Evolutionary conservation across 2,113 vertebrate genomes (phyloP).

Genomic region (Nycticryphes semicollaris): DNA sequence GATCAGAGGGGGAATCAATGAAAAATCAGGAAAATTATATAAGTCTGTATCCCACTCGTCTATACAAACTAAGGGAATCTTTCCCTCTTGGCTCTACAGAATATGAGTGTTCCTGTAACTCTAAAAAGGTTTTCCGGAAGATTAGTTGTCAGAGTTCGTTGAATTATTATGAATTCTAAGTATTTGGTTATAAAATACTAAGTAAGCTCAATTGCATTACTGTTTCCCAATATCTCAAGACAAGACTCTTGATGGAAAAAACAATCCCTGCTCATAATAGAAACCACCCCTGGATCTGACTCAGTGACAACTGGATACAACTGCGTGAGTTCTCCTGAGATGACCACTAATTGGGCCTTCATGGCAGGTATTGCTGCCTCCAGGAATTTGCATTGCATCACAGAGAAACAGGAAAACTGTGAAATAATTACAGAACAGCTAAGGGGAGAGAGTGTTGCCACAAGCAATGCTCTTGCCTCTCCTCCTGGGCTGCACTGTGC

Average conservation of each 20-base stretch:
- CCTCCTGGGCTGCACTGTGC: background rate
- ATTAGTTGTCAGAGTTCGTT: background rate
- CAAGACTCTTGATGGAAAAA: background rate
- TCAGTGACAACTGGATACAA: background rate
- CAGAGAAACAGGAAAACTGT: constrained; percentile 25
- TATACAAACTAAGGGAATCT: background rate
- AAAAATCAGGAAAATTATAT: background rate
- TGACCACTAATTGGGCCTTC: constrained; percentile 49
- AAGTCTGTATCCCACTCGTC: background rate
- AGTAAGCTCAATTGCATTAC: background rate
- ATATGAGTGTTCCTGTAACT: background rate
- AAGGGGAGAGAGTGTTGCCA: constrained; percentile 32
- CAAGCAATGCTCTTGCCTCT: constrained; percentile 33
- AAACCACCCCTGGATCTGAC: background rate
- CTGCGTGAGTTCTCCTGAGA: constrained; percentile 20
- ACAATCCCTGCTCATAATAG: background rate
- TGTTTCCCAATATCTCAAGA: background rate
- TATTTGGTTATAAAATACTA: background rate
- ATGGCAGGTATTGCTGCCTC: constrained; percentile 32
- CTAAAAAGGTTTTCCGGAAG: background rate
- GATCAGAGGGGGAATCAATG: background rate
- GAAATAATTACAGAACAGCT: constrained; percentile 67
- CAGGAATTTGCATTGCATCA: constrained; percentile 67
- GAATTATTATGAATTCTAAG: background rate
- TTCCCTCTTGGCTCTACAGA: background rate